These are phyloP conservation scores for Galaxias olidus DNA, from an alignment of 2,797 vertebrate genomes.

Conservation along the genomic window DNA sequence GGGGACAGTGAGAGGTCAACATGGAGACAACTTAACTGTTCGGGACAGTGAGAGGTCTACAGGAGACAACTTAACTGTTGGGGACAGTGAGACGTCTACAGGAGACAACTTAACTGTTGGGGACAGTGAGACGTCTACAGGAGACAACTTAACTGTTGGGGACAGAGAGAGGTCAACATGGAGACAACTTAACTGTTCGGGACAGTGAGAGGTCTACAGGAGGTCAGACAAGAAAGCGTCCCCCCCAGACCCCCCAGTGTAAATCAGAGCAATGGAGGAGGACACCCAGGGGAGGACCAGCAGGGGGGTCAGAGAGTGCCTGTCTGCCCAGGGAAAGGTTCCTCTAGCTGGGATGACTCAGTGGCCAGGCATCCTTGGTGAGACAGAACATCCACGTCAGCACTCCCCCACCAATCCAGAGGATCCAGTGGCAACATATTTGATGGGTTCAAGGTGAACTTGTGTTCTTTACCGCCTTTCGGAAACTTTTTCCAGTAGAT, in stretches of 20 bases:
- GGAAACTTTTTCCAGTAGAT: too few relatives aligned
- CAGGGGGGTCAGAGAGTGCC: constrained; percentile 52
- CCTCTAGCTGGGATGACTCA: constrained; percentile 70
- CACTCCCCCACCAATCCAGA: constrained; percentile 47
- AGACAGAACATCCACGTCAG: constrained; percentile 61
- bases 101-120: constrained; percentile 28
- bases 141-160: constrained; percentile 28
- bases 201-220: constrained; percentile 22
- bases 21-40: too few relatives aligned
- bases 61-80: too few relatives aligned
- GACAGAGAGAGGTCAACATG: constrained; percentile 27
- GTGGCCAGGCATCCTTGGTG: constrained; percentile 64
- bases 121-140: too few relatives aligned
- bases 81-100: too few relatives aligned
- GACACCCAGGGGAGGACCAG: constrained; percentile 36
- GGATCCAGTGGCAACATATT: constrained; percentile 30
- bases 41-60: too few relatives aligned
- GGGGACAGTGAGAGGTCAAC: too few relatives aligned
- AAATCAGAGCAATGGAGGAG: constrained; percentile 38
- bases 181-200: constrained; percentile 36
- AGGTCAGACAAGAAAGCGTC: constrained; percentile 17
- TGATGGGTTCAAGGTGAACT: background rate
- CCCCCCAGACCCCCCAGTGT: constrained; percentile 26
- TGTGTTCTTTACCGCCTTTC: too few relatives aligned
- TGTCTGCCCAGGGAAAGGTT: constrained; percentile 59